Conservation (phyloP, 1,140 invertebrate genomes). For the Parasteatoda tepidariorum region DNA sequence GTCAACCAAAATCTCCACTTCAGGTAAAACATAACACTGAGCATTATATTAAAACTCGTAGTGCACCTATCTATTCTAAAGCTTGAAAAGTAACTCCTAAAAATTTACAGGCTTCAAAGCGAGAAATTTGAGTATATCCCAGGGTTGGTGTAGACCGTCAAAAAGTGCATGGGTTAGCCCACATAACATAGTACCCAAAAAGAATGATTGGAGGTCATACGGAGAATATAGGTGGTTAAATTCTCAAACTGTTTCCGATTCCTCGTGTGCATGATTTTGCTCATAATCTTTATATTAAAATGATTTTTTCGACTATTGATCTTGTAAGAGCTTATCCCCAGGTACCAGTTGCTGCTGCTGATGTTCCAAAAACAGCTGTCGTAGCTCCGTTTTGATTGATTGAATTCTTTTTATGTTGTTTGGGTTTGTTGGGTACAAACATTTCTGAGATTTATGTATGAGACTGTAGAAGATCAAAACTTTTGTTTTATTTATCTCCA, state of each 20-base stretch:
- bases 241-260: slow-evolving; percentile 66
- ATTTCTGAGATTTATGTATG: slow-evolving; percentile 8
- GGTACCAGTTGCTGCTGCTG: slow-evolving; percentile 28
- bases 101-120: not conserved
- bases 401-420: slow-evolving; percentile 59
- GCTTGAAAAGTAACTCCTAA: not conserved
- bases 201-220: slow-evolving; percentile 66
- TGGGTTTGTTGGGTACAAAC: slow-evolving; percentile 1
- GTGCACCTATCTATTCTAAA: slow-evolving; percentile 4
- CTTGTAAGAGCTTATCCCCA: slow-evolving; percentile 49
- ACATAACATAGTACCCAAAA: slow-evolving; percentile 68
- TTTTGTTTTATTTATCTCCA: not conserved
- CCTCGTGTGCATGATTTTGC: slow-evolving; percentile 62
- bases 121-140: slow-evolving; percentile 9
- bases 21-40: not conserved
- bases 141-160: slow-evolving; percentile 66
- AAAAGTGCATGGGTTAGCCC: slow-evolving; percentile 69
- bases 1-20: not conserved
- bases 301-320: slow-evolving; percentile 44
- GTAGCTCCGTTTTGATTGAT: not conserved
- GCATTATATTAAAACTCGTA: slow-evolving; percentile 13
- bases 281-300: not conserved
- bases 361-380: slow-evolving; percentile 52
- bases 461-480: not conserved
- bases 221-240: slow-evolving; percentile 71